A percentile compares a stretch with the other conserved stretches of the same genome.
These are phyloP conservation scores for Todiramphus chloris DNA, from an alignment of 2,113 vertebrate genomes.

Conservation along the genomic window DNA sequence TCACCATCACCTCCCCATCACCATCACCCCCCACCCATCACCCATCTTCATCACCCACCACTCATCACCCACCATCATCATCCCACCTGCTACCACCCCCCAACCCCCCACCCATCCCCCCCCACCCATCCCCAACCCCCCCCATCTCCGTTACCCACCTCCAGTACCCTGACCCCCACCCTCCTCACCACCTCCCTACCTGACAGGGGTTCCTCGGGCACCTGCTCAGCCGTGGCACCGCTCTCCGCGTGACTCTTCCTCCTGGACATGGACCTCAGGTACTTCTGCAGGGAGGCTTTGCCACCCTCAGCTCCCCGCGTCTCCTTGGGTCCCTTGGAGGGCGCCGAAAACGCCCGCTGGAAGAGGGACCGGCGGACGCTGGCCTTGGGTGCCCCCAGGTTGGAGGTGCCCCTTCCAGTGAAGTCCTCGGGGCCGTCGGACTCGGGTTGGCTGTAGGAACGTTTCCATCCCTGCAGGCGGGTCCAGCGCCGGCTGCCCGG, in stretches of 20 bases:
- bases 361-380: constrained; percentile 80
- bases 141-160: no score
- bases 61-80: no score
- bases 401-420: neutral
- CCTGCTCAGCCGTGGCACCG: no score
- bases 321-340: constrained; percentile 70
- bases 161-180: no score
- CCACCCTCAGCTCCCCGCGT: constrained; percentile 20
- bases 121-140: no score
- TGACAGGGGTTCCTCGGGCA: no score
- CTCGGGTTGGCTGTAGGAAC: constrained; percentile 65
- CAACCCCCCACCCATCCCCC: no score
- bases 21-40: no score
- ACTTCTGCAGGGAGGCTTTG: constrained; percentile 75
- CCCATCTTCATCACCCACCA: no score
- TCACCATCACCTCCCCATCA: no score
- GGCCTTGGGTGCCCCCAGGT: neutral
- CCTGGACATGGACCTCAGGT: constrained; percentile 78
- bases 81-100: no score
- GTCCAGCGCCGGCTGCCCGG: constrained; percentile 71
- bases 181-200: no score
- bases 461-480: constrained; percentile 83
- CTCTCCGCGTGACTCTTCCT: neutral
- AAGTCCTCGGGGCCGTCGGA: neutral
- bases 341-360: constrained; percentile 83